Conservation (phyloP, 2,888 invertebrate genomes). For the Mechanitis messenoides region DNA sequence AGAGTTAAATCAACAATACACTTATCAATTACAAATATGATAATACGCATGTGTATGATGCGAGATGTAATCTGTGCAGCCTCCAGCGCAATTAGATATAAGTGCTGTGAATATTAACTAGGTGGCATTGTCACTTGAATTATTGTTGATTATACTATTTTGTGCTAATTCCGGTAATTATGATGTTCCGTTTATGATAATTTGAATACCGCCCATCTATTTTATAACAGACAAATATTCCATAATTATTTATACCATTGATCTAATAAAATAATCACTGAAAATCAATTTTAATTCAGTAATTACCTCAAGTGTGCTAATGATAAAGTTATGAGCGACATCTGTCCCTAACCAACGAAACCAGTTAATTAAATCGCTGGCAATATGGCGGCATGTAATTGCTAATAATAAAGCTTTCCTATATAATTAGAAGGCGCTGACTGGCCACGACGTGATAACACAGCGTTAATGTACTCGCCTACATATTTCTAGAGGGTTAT, state of each 20-base stretch:
- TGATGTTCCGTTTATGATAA: too few relatives aligned
- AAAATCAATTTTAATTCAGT: not conserved
- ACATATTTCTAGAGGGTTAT: not conserved
- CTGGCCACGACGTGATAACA: slow-evolving; percentile 74
- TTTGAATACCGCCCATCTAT: too few relatives aligned
- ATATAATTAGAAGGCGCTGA: slow-evolving; percentile 70
- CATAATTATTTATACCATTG: not conserved
- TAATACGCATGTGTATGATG: not conserved
- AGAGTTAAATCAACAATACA: slow-evolving; percentile 5
- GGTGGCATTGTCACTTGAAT: slow-evolving; percentile 2
- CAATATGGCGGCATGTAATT: slow-evolving; percentile 74
- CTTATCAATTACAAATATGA: slow-evolving; percentile 6
- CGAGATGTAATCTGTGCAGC: slow-evolving; percentile 1
- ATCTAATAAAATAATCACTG: not conserved
- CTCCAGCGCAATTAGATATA: slow-evolving; percentile 5
- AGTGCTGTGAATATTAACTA: slow-evolving; percentile 5
- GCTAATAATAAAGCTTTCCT: slow-evolving; percentile 76
- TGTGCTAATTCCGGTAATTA: not conserved
- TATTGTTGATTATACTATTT: slow-evolving; percentile 1
- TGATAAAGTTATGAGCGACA: slow-evolving; percentile 64
- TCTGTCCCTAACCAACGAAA: slow-evolving; percentile 75
- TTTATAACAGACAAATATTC: too few relatives aligned
- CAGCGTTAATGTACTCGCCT: slow-evolving; percentile 52
- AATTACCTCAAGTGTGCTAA: slow-evolving; percentile 49
- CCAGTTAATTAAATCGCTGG: slow-evolving; percentile 74